These are phyloP conservation scores for Polylopha cassiicola DNA, from an alignment of 2,888 invertebrate genomes.

Conservation along the genomic window DNA sequence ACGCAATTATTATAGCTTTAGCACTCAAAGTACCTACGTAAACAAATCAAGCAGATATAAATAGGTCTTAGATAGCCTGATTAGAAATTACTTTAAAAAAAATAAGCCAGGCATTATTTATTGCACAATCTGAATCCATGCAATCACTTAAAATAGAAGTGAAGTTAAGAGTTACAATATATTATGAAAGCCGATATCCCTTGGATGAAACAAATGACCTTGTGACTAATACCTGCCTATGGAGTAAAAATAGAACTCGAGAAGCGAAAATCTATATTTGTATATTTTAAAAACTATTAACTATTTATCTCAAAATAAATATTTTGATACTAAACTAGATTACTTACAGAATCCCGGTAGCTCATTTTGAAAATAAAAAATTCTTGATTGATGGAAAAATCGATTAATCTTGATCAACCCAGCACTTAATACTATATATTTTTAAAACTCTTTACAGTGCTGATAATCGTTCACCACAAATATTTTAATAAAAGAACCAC, in stretches of 20 bases:
- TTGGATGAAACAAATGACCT: slow-evolving; percentile 42
- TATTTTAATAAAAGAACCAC: slow-evolving; percentile 5
- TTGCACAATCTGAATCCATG: no score
- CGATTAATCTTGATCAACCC: no score
- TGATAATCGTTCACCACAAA: no score
- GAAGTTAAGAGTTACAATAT: slow-evolving; percentile 24
- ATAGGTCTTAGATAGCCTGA: no score
- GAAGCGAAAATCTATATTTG: slow-evolving; percentile 37
- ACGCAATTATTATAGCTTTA: slow-evolving; percentile 35
- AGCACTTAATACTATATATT: no score
- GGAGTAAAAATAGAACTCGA: slow-evolving; percentile 48
- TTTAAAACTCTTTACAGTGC: no score
- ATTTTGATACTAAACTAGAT: slow-evolving; percentile 11
- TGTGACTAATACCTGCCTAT: slow-evolving; percentile 50
- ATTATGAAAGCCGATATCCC: slow-evolving; percentile 48
- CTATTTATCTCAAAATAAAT: slow-evolving; percentile 1
- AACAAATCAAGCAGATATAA: no score
- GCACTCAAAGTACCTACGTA: no score
- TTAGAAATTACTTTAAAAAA: no score
- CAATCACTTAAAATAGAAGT: not conserved
- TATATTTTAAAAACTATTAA: slow-evolving; percentile 8
- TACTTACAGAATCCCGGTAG: slow-evolving; percentile 64
- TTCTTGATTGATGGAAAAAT: slow-evolving; percentile 1
- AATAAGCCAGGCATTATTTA: not conserved
- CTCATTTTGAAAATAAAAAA: slow-evolving; percentile 44